Percentiles rank a stretch among this genome's conserved stretches.
Conservation (phyloP, 1,140 invertebrate genomes). For the Trichogramma pretiosum region DNA sequence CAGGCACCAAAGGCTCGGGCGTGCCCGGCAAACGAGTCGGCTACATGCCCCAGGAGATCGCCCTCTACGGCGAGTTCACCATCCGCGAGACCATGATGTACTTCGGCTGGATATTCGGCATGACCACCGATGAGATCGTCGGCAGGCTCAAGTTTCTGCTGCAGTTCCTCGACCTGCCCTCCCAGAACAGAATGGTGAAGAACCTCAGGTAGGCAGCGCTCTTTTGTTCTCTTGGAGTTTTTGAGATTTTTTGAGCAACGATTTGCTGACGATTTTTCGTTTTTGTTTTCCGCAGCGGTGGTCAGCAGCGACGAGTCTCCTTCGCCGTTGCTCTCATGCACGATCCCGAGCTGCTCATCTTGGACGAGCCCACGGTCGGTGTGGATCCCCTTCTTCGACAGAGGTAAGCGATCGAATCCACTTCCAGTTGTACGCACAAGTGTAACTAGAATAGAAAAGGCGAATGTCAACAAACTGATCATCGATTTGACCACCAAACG, state of each 20-base stretch:
- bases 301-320: constrained; percentile 84
- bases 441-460: too few species aligned
- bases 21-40: constrained; percentile 81
- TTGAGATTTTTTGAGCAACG: too few species aligned
- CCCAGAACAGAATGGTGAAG: constrained; percentile 74
- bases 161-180: constrained; percentile 81
- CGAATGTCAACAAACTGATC: too few species aligned
- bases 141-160: constrained; percentile 79
- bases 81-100: constrained; percentile 93
- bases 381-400: constrained; percentile 82
- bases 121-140: constrained; percentile 70
- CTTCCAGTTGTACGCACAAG: too few species aligned
- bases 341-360: constrained; percentile 83
- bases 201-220: constrained; percentile 64
- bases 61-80: constrained; percentile 88
- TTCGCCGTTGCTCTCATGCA: constrained; percentile 89
- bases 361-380: constrained; percentile 92
- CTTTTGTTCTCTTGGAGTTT: too few species aligned
- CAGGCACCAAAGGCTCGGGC: constrained; percentile 69
- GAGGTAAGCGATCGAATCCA: constrained; percentile 55
- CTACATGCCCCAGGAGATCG: constrained; percentile 85
- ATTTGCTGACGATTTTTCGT: too few species aligned
- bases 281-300: constrained; percentile 57
- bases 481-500: too few species aligned
- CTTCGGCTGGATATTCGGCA: constrained; percentile 92